Evolutionary conservation across 2,888 invertebrate genomes (phyloP).

Genomic region (Itoplectis maculator): DNA sequence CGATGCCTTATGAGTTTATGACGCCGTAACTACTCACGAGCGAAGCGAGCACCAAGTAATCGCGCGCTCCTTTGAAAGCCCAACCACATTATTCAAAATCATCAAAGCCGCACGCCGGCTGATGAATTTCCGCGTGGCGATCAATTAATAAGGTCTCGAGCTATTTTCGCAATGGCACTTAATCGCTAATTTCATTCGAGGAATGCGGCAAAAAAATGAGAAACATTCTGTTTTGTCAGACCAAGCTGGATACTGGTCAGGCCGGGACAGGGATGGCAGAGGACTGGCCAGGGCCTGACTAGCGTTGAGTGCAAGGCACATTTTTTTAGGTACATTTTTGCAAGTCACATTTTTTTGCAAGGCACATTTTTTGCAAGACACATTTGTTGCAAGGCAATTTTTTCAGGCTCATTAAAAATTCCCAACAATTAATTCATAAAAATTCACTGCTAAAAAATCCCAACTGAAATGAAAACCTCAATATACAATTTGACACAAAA

Average conservation of each 20-base stretch:
- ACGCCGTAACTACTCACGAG: slow-evolving; percentile 48
- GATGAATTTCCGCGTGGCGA: slow-evolving; percentile 19
- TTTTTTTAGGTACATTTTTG: no score
- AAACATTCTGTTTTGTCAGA: no score
- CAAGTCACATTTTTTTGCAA: no score
- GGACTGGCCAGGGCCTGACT: no score
- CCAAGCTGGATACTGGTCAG: no score
- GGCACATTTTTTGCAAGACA: no score
- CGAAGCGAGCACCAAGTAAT: neutral
- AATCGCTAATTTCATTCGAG: neutral
- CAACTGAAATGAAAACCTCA: neutral
- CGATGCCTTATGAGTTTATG: slow-evolving; percentile 32
- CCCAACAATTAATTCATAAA: neutral
- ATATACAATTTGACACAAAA: neutral
- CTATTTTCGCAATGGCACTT: neutral
- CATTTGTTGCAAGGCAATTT: neutral
- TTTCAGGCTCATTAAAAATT: no score
- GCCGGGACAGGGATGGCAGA: no score
- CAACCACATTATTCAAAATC: slow-evolving; percentile 74
- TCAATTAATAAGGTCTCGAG: slow-evolving; percentile 7
- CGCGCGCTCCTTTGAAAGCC: slow-evolving; percentile 38
- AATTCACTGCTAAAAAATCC: neutral
- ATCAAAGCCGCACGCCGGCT: slow-evolving; percentile 44
- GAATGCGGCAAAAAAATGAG: neutral
- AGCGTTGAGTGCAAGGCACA: no score